phyloP scores from a whole-genome alignment of 2,888 invertebrate species.

The Calephelis perditalis region DNA sequence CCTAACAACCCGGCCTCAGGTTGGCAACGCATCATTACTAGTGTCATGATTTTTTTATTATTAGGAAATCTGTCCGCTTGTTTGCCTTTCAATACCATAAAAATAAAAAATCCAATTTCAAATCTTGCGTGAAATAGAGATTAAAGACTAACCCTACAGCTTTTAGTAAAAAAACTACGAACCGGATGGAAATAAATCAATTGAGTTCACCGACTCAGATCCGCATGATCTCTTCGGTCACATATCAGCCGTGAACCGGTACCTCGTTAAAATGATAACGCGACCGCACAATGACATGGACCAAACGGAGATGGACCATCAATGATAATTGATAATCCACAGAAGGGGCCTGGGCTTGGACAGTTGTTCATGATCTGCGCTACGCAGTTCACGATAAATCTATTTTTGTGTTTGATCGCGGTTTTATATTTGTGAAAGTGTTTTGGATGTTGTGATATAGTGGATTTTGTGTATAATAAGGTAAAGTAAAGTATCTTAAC shows the following conservation, averaged over 20 bases:
- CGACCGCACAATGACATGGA: constrained; percentile 49
- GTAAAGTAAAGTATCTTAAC: no score
- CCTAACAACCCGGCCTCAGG: no score
- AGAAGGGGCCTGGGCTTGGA: constrained; percentile 71
- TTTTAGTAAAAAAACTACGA: not conserved
- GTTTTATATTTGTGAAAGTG: constrained; percentile 1
- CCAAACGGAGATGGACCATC: constrained; percentile 72
- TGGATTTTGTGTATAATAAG: not conserved
- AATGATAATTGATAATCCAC: constrained; percentile 64
- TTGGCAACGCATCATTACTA: no score
- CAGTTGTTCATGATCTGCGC: constrained; percentile 57
- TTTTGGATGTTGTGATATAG: not conserved
- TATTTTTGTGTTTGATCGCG: constrained; percentile 2
- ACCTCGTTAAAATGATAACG: constrained; percentile 32
- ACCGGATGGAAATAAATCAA: constrained; percentile 2
- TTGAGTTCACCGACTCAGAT: constrained; percentile 33
- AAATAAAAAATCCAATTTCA: no score
- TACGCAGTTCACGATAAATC: constrained; percentile 28
- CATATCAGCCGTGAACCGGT: constrained; percentile 27
- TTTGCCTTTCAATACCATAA: no score
- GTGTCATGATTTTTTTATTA: no score
- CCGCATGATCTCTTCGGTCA: constrained; percentile 23
- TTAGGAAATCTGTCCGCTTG: no score
- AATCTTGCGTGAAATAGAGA: no score
- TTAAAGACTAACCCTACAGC: no score